Evolutionary conservation across 2,797 vertebrate genomes (phyloP), one percentile per base, ranked within the genome.

Genomic region (Simalia tracyae): DNA sequence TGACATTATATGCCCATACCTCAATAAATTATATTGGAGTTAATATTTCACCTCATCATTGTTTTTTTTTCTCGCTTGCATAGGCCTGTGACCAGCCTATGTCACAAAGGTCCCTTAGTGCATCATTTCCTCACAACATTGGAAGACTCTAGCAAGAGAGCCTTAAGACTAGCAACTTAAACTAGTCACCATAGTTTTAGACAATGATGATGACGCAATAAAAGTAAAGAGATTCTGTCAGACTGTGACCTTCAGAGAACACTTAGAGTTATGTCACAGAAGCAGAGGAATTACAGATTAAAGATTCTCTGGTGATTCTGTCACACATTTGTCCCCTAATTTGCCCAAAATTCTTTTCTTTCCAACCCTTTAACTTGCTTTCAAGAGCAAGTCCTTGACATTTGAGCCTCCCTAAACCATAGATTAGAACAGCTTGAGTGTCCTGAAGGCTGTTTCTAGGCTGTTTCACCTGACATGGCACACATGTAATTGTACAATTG

Each of bases 141-240:
- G 36, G 36, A 81, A 46, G 24, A 81, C 24, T 81, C 72, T 46
- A 81, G 19, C 8, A 81, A 81, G 72, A 9, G 19, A 46, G 36
- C 46, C 19, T 81, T 46, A 81, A 81, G 72, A 46, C 8, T 81
- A 46, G 72, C 36, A 76, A 42, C 8, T 76, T 42, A 84, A 22
- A 8, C 57, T 59, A 22, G 24, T 84, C 56, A 72, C 50, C 50
- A 59, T 61, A 60, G 86, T 76, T 85, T 56, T 88, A 85, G 54
- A 31, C n/a, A 24, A 57, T 56, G 61, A n/a, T 42, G 88, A 90
- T 90, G 42, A 88, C 89, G 88, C n/a, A 90, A 85, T 90, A 64
- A 31, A n/a, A 66, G 17, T 54, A 57, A n/a, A n/a, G 46, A 87
- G n/a, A 2, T 88, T 92, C 92, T 88, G 66, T 22, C 60, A 59